Evolutionary conservation across 2,797 vertebrate genomes (phyloP), one percentile per base, ranked within the genome.

Genomic region (Sarcoramphus papa): DNA sequence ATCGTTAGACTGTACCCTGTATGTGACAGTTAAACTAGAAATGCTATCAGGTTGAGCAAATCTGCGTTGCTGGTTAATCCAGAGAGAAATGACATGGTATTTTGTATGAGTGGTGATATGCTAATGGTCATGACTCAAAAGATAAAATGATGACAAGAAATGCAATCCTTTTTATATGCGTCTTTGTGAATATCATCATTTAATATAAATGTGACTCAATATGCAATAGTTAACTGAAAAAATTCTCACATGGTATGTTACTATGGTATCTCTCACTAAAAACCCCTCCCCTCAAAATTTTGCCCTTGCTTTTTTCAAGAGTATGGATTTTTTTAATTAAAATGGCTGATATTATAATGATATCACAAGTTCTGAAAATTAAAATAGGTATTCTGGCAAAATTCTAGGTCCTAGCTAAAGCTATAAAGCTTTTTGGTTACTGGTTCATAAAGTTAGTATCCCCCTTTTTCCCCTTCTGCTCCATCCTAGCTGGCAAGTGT

Each of bases 321-420:
- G 6, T 47, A 12, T 57, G 19, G 37, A 11, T 59, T 62, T 74
- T 54, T 69, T 25, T 13, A 65, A 72, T 78, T 68, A 48, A 82
- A 82, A 37, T 63, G 51, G 25, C 7, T 14, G 8, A 21, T 76
- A 27, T n/a, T 48, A 35, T 53, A 68, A 51, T n/a, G 30, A 4
- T 43, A 72, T 37, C 18, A n/a, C 35, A 83, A 41, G 8, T 69
- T 91, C 68, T 68, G 72, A 95, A 92, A 96, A 74, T 77, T 18
- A 69, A 94, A 83, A 85, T 83, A 20, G 20, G 3, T n/a, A 9
- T 95, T 95, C 84, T 96, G 74, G 63, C 68, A 88, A 92, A 88
- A 89, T 85, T 88, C 53, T 11, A 85, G 47, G 10, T 70, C 81
- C 35, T 82, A 48, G 72, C 40, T 92, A 72, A 97, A 96, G 90